These are phyloP conservation scores for Herpailurus yagouaroundi DNA, from an alignment of 2,113 vertebrate genomes.

Conservation along the genomic window DNA sequence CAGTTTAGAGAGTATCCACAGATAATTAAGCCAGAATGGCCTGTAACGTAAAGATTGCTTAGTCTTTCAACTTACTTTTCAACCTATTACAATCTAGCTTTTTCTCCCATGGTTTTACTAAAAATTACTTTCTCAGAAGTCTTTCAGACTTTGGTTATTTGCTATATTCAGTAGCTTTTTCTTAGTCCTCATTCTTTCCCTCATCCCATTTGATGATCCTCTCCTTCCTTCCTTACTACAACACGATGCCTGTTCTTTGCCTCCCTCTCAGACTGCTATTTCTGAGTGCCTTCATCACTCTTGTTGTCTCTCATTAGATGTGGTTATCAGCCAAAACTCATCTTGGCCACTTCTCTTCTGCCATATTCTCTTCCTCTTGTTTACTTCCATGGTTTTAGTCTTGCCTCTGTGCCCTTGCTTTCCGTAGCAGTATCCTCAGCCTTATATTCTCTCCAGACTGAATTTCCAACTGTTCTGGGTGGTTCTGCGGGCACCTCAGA, in stretches of 20 bases:
- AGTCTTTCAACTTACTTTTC: neutral
- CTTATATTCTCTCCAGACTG: neutral
- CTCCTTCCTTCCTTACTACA: neutral
- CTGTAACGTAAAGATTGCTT: neutral
- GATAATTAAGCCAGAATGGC: neutral
- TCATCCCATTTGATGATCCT: neutral
- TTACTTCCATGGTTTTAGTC: neutral
- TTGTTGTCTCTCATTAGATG: rapidly evolving
- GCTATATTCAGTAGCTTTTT: neutral
- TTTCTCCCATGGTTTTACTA: neutral
- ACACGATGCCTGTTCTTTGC: neutral
- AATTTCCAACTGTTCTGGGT: neutral
- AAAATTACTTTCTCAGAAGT: neutral
- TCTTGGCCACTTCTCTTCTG: neutral
- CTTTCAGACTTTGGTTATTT: neutral
- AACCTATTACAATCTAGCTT: neutral
- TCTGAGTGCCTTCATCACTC: neutral
- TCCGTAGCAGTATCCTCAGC: neutral
- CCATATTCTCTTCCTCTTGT: neutral
- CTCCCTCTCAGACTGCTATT: neutral
- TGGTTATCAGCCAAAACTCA: neutral
- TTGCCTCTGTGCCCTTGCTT: neutral
- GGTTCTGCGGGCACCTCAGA: neutral
- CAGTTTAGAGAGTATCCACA: neutral
- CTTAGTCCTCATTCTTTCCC: neutral